phyloP scores from a whole-genome alignment of 2,797 vertebrate species.

The Acanthornis magna region DNA sequence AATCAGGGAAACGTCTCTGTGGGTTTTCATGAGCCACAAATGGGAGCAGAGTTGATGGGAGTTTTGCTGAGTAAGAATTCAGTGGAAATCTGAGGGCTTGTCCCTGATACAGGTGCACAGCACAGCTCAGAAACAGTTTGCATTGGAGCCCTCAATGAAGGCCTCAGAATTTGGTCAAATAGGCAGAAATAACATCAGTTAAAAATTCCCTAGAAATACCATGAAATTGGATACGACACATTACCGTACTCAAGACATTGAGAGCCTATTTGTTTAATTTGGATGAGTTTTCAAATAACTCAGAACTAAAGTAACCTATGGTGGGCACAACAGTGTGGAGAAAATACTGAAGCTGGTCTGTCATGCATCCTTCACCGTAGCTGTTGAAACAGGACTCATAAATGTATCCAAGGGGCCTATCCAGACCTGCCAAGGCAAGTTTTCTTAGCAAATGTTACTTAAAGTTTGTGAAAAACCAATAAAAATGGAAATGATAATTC shows the following conservation, averaged over 20 bases:
- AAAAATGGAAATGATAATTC: neutral
- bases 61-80: constrained; percentile 22
- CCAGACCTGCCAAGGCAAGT: neutral
- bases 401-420: neutral
- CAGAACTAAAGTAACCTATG: neutral
- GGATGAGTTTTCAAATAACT: constrained; percentile 19
- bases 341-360: neutral
- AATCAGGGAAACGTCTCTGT: neutral
- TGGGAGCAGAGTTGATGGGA: neutral
- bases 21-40: neutral
- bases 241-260: neutral
- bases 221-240: neutral
- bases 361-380: neutral
- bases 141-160: neutral
- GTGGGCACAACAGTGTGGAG: neutral
- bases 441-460: neutral
- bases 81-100: neutral
- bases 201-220: neutral
- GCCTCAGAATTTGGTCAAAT: neutral
- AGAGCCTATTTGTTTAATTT: constrained; percentile 25
- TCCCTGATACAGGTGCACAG: constrained; percentile 24
- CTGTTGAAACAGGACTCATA: neutral
- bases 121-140: neutral
- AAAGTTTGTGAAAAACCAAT: neutral
- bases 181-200: neutral